Conservation (phyloP, 2,113 vertebrate species). For the Psammodynastes pulverulentus region DNA sequence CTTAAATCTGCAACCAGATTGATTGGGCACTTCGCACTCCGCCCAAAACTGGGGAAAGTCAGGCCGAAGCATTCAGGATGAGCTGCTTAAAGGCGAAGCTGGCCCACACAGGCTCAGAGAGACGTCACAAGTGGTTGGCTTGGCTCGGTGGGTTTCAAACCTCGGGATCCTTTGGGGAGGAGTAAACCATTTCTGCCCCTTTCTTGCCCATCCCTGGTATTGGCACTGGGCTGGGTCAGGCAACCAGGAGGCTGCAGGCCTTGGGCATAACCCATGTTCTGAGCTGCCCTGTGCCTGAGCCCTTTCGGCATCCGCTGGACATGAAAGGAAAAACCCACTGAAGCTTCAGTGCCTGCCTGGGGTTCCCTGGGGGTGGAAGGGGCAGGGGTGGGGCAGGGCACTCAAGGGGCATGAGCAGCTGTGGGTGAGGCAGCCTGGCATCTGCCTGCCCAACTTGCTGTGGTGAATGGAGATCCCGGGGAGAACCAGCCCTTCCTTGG, state of each 20-base stretch:
- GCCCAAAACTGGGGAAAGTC: neutral
- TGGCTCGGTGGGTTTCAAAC: neutral
- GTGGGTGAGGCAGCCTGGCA: neutral
- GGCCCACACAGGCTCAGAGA: neutral
- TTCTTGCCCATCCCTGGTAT: neutral
- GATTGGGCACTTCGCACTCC: slow-evolving; percentile 41
- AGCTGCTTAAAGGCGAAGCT: neutral
- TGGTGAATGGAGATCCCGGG: neutral
- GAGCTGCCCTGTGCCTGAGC: neutral
- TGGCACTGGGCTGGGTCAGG: neutral
- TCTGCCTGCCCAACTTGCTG: neutral
- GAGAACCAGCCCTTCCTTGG: neutral
- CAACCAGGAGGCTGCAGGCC: neutral
- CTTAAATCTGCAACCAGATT: slow-evolving; percentile 64
- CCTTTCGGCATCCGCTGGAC: neutral
- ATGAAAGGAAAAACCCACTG: neutral
- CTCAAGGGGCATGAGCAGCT: neutral
- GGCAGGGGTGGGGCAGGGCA: neutral
- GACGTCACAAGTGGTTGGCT: neutral
- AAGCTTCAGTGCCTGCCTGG: neutral
- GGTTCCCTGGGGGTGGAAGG: neutral
- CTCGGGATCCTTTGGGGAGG: neutral
- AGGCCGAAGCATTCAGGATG: neutral
- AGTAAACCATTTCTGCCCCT: neutral
- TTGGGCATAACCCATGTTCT: neutral